These are phyloP conservation scores for Chloroclystis v-ata DNA, from an alignment of 2,888 invertebrate species.

Conservation along the genomic window DNA sequence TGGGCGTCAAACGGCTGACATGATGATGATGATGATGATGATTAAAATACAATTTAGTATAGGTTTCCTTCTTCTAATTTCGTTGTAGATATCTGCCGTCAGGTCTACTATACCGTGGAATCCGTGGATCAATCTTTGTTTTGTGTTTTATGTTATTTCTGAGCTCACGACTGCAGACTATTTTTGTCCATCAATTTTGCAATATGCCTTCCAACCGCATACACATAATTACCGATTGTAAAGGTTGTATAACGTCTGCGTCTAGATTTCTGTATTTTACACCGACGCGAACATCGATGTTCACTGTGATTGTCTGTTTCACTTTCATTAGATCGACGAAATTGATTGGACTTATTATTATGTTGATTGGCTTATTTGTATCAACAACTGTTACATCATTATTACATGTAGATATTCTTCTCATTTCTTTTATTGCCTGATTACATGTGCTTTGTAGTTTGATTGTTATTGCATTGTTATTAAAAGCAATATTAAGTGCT, in stretches of 20 bases:
- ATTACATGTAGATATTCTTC: constrained; percentile 1
- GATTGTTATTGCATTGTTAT: background rate
- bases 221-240: constrained; percentile 54
- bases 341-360: constrained; percentile 47
- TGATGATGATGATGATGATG: too few relatives aligned
- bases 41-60: too few relatives aligned
- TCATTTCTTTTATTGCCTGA: background rate
- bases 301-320: constrained; percentile 42
- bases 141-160: background rate
- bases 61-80: too few relatives aligned
- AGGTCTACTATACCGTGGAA: too few relatives aligned
- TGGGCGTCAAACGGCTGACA: too few relatives aligned
- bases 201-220: constrained; percentile 48
- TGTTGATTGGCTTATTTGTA: constrained; percentile 41
- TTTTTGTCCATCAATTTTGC: constrained; percentile 41
- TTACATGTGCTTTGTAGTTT: background rate
- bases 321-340: constrained; percentile 47
- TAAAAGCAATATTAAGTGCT: background rate
- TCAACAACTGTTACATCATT: constrained; percentile 24
- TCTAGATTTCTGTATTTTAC: constrained; percentile 47
- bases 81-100: too few relatives aligned
- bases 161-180: background rate
- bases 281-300: constrained; percentile 44
- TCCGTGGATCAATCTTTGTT: background rate
- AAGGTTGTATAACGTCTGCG: constrained; percentile 51